A percentile compares a stretch with the other conserved stretches of the same genome.
phyloP scores from a whole-genome alignment of 1,140 invertebrate genomes.

The Probaryconus sp. region DNA sequence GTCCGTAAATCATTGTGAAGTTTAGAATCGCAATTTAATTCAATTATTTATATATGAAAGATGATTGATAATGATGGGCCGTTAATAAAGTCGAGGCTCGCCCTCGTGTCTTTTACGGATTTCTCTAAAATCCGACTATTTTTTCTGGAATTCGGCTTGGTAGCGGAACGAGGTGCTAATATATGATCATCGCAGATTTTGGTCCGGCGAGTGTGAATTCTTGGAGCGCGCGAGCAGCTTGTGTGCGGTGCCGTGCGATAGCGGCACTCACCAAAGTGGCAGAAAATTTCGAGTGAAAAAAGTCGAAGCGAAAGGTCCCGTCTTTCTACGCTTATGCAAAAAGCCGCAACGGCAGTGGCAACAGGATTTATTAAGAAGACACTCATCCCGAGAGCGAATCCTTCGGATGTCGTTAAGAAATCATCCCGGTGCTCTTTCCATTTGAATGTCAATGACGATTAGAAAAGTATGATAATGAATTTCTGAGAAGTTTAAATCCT shows the following conservation, averaged over 20 bases:
- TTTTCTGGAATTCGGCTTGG: constrained; percentile 35
- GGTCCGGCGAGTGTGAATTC: constrained; percentile 41
- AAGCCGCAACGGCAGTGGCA: constrained; percentile 24
- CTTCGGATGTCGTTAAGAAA: neutral
- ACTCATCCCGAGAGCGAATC: constrained; percentile 7
- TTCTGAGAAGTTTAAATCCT: constrained; percentile 2
- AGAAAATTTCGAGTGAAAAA: constrained; percentile 56
- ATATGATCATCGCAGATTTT: constrained; percentile 41
- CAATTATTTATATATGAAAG: constrained; percentile 51
- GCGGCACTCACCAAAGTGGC: constrained; percentile 40
- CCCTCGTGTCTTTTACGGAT: neutral
- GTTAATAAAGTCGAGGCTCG: constrained; percentile 25
- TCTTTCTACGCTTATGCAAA: constrained; percentile 35
- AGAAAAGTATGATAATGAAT: constrained; percentile 28
- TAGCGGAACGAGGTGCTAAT: constrained; percentile 56
- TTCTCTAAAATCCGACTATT: constrained; percentile 11
- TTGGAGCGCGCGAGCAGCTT: constrained; percentile 16
- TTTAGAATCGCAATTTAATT: constrained; percentile 44
- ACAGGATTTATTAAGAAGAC: constrained; percentile 40
- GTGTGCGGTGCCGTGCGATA: constrained; percentile 41
- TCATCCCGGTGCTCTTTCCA: neutral
- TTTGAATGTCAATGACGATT: constrained; percentile 20
- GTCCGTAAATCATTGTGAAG: constrained; percentile 18
- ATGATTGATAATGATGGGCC: constrained; percentile 39
- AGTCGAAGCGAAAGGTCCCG: constrained; percentile 47